Evolutionary conservation across 2,888 invertebrate species (phyloP), one percentile per base, ranked within the genome.

Genomic region (Adelognathus sp.): DNA sequence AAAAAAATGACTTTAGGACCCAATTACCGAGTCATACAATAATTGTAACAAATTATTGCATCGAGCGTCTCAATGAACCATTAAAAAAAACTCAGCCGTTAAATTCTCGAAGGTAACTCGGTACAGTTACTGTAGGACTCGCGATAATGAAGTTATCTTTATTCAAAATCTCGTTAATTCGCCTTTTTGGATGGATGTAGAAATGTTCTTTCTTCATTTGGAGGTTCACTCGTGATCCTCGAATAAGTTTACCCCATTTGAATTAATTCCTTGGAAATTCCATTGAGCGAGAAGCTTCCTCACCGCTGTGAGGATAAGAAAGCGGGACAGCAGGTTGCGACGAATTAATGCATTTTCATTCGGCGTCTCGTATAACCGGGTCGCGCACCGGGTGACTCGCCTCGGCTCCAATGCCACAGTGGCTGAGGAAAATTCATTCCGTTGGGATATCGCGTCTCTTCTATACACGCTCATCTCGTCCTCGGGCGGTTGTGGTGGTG

Each of bases 321-420:
- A 33, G 46, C 11, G 11, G 33, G 18, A 39, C 21, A 61, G 50
- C 54, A 58, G 21, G 78, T 74, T 71, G 54, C 60, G n/a, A n/a
- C n/a, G 66, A 75, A 71, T 75, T 71, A 64, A 79, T 79, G 79
- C 70, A 79, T 79, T 75, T 79, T 71, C 75, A 74, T 79, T 74
- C 52, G 60, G 64, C 66, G n/a, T n/a, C n/a, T 61, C 54, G 71
- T 74, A 74, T 70, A 36, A 52, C 64, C 78, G 24, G 58, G 60
- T 56, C 36, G 31, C 61, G 50, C 61, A 54, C 61, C 16, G 27
- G 39, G 50, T 39, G 39, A 29, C 27, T 39, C 33, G 60, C 71
- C 61, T 71, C 39, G 66, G 46, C 36, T 54, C 36, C 71, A 75
- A 79, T 75, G 60, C 75, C 79, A 61, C n/a, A n/a, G 75, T 54